Evolutionary conservation across 2,113 vertebrate genomes (phyloP).

Genomic region (Hippotragus niger): DNA sequence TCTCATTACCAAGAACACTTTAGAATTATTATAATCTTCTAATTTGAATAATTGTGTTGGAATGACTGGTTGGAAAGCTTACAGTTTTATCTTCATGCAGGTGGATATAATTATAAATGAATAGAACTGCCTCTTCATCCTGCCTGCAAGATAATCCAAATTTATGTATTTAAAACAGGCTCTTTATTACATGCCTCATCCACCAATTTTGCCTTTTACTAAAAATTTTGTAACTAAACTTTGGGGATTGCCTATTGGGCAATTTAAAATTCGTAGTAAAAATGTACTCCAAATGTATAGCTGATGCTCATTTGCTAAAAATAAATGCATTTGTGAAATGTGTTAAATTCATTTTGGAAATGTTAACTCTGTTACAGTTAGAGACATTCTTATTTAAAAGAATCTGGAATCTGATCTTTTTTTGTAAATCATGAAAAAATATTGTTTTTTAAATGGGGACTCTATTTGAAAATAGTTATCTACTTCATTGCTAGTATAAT

Average conservation of each 20-base stretch:
- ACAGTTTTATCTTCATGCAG: not conserved
- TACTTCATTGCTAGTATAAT: not conserved
- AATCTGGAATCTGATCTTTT: not conserved
- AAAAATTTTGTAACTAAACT: not conserved
- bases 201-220: not conserved
- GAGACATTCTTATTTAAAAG: not conserved
- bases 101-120: not conserved
- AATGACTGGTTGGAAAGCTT: not conserved
- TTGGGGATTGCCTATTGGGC: not conserved
- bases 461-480: not conserved
- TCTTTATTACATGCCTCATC: not conserved
- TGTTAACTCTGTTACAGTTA: not conserved
- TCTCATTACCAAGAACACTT: not conserved
- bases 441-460: not conserved
- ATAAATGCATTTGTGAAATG: not conserved
- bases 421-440: not conserved
- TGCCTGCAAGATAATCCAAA: not conserved
- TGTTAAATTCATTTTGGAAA: not conserved
- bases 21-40: not conserved
- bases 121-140: not conserved
- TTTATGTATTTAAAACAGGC: not conserved
- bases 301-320: not conserved
- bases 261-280: not conserved
- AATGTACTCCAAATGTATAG: not conserved
- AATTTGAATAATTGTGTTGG: slow-evolving; percentile 5